Percentiles rank a stretch among this genome's conserved stretches.
These are phyloP conservation scores for Epinephelus moara DNA, from an alignment of 2,113 vertebrate genomes.

Conservation along the genomic window DNA sequence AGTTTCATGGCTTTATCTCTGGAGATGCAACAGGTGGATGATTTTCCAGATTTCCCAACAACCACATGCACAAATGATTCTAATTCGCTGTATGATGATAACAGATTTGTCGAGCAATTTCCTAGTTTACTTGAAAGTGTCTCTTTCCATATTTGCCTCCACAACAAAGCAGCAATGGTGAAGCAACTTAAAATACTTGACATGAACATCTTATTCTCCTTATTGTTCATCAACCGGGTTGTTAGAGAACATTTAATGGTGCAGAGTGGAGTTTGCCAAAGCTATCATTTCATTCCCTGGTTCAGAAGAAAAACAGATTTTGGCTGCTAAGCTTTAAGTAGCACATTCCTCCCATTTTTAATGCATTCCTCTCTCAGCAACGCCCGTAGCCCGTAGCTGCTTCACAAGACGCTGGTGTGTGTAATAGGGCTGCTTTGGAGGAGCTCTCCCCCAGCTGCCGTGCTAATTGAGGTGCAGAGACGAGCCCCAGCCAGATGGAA, in stretches of 20 bases:
- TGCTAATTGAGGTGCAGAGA: slow-evolving; percentile 84
- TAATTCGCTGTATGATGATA: background rate
- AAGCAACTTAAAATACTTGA: slow-evolving; percentile 7
- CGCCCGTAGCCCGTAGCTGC: slow-evolving; percentile 55
- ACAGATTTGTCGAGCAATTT: slow-evolving; percentile 3
- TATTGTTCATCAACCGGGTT: slow-evolving; percentile 38
- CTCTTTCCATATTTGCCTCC: background rate
- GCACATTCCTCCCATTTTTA: slow-evolving; percentile 55
- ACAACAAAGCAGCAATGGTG: slow-evolving; percentile 12
- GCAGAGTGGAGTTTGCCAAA: slow-evolving; percentile 35
- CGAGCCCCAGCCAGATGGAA: slow-evolving; percentile 82
- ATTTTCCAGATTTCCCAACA: background rate
- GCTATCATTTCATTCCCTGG: slow-evolving; percentile 47
- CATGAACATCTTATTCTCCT: slow-evolving; percentile 8
- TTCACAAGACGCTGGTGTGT: slow-evolving; percentile 65
- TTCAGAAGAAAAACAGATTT: slow-evolving; percentile 52
- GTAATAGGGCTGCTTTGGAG: slow-evolving; percentile 78
- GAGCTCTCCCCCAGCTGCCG: slow-evolving; percentile 83
- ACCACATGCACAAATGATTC: background rate
- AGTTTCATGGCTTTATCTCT: background rate
- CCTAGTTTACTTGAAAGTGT: background rate
- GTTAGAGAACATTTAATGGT: slow-evolving; percentile 35
- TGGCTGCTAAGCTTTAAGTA: slow-evolving; percentile 62
- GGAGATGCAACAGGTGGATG: slow-evolving; percentile 12
- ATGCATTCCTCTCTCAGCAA: slow-evolving; percentile 55